A percentile compares a stretch with the other conserved stretches of the same genome.
Conservation (phyloP, 2,888 invertebrate species). For the Tiliacea aurago region DNA sequence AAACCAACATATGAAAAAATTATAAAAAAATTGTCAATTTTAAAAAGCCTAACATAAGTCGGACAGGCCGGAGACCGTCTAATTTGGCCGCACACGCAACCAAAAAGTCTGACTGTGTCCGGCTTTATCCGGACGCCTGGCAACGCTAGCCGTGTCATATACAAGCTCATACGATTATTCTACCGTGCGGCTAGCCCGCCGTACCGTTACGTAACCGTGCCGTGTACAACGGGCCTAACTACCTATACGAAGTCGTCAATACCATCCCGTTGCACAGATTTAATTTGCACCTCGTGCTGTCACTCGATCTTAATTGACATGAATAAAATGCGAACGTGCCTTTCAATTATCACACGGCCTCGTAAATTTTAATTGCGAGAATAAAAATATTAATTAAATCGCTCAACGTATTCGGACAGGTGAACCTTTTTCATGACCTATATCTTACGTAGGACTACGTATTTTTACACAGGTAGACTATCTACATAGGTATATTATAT, state of each 20-base stretch:
- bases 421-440: slow-evolving; percentile 42
- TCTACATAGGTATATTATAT: background rate
- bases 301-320: slow-evolving; percentile 53
- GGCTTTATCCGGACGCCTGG: too few species aligned
- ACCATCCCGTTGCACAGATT: slow-evolving; percentile 27
- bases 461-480: background rate
- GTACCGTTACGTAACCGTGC: background rate
- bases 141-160: too few species aligned
- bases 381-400: slow-evolving; percentile 52
- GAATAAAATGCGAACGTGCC: slow-evolving; percentile 54
- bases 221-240: background rate
- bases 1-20: too few species aligned
- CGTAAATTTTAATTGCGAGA: slow-evolving; percentile 51
- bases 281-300: slow-evolving; percentile 36
- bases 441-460: background rate
- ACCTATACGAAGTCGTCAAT: background rate
- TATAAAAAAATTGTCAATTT: too few species aligned
- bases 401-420: slow-evolving; percentile 31
- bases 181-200: too few species aligned
- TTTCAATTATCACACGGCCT: slow-evolving; percentile 48
- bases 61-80: too few species aligned
- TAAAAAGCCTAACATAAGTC: too few species aligned
- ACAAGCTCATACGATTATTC: background rate
- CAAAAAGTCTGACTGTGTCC: too few species aligned
- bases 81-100: too few species aligned